Conservation (phyloP, 2,113 vertebrate genomes). For the Morone saxatilis region DNA sequence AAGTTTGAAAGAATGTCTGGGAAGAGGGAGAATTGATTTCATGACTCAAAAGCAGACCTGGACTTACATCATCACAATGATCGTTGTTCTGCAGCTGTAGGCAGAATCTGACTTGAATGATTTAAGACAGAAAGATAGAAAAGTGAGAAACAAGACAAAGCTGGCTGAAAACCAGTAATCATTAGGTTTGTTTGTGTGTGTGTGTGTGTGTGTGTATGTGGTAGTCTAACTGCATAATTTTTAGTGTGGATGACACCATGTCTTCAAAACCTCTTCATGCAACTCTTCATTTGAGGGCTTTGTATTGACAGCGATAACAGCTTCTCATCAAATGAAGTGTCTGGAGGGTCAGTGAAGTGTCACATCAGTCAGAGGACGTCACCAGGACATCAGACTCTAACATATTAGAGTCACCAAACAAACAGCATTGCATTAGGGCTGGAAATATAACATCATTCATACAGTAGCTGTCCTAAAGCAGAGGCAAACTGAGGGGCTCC, state of each 20-base stretch:
- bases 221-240: background rate
- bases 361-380: slow-evolving; percentile 27
- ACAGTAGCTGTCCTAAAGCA: background rate
- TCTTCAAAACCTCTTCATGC: slow-evolving; percentile 30
- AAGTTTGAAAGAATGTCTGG: slow-evolving; percentile 22
- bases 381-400: slow-evolving; percentile 16
- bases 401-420: slow-evolving; percentile 7
- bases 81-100: background rate
- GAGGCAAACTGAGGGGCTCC: background rate
- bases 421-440: background rate
- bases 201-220: background rate
- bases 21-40: slow-evolving; percentile 23
- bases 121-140: slow-evolving; percentile 6
- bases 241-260: slow-evolving; percentile 1
- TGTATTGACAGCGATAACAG: slow-evolving; percentile 36
- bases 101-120: background rate
- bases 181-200: background rate
- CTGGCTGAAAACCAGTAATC: background rate
- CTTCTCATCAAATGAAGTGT: slow-evolving; percentile 33
- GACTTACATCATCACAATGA: slow-evolving; percentile 17
- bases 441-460: slow-evolving; percentile 3
- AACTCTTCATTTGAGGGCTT: slow-evolving; percentile 21
- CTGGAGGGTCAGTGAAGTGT: slow-evolving; percentile 26
- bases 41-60: slow-evolving; percentile 16
- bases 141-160: background rate